Base-by-base conservation (phyloP, 2,797 vertebrate genomes). In the Antrozous pallidus region DNA sequence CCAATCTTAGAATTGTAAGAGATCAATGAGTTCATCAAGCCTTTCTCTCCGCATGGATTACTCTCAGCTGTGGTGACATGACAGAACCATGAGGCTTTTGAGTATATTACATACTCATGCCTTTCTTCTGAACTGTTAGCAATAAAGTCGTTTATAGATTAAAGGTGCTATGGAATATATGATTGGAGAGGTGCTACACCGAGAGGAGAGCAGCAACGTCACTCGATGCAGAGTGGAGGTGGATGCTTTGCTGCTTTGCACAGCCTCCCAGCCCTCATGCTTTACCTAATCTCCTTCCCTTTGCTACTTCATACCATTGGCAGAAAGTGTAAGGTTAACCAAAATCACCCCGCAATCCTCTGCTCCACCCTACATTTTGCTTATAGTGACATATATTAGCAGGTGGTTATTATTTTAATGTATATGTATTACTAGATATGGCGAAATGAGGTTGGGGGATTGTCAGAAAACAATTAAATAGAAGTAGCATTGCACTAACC, bases 391-490 rank as follows among this genome's bases (percentile, higher is more conserved):
- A 63, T 71, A 77, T 65, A 31, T 89, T 75, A 36, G 14, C 24
- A 42, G 40, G 17, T 26, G 22, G 18, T 85, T 79, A 89, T 82
- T 83, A 74, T 79, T 45, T 94, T 61, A 77, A 77, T 38, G 51
- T 49, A 73, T n/a, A 47, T 77, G 1, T 73, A 61, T 70, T 78
- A 28, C 28, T 81, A 88, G 33, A 56, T 38, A 40, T 9, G 31
- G 40, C 74, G 38, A 80, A 8, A 80, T 13, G 58, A 31, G 51
- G 51, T 54, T 5, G 4, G 13, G 11, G 4, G 16, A 56, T 13
- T 13, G 73, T 67, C 36, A 70, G 31, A 79, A 70, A 92, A 82
- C 31, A 69, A 61, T 77, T 70, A 47, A 63, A 22, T 31, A 89
- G 77, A 91, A 91, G 38, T 69, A 56, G 16, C 3, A 67, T 58